These are phyloP conservation scores for Metridium senile DNA, from an alignment of 92 coral and sea anemone genomes.

Conservation along the genomic window DNA sequence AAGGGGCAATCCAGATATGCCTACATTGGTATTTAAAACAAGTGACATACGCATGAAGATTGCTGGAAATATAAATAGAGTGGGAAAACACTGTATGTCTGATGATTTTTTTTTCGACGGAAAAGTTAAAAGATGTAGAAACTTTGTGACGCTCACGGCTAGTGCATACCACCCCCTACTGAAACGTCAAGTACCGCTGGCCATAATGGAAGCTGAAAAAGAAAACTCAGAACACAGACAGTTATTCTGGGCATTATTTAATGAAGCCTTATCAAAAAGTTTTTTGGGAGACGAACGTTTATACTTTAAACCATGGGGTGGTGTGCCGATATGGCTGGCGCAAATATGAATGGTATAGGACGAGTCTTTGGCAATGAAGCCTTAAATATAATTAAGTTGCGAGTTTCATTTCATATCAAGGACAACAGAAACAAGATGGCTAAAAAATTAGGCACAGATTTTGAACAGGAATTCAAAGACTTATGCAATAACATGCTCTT, in stretches of 20 bases:
- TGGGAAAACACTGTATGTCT: slow-evolving; percentile 31
- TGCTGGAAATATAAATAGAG: slow-evolving; percentile 35
- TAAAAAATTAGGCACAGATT: too few species aligned
- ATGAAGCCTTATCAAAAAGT: slow-evolving; percentile 13
- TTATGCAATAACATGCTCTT: too few species aligned
- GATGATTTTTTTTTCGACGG: slow-evolving; percentile 42
- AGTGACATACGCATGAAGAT: slow-evolving; percentile 29
- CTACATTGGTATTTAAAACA: slow-evolving; percentile 41
- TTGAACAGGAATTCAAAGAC: too few species aligned
- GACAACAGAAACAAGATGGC: too few species aligned
- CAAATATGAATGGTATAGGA: background rate
- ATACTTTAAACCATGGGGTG: slow-evolving; percentile 21
- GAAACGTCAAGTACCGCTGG: slow-evolving; percentile 35
- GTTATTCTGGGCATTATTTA: slow-evolving; percentile 29
- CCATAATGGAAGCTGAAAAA: slow-evolving; percentile 36
- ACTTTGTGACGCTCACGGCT: slow-evolving; percentile 46
- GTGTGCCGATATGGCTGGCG: slow-evolving; percentile 18
- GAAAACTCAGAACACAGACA: slow-evolving; percentile 23
- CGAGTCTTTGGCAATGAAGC: slow-evolving; percentile 1
- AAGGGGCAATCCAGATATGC: slow-evolving; percentile 36
- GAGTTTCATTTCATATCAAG: too few species aligned
- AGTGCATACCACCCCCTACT: slow-evolving; percentile 42
- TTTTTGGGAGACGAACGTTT: background rate
- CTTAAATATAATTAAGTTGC: too few species aligned
- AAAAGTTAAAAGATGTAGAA: slow-evolving; percentile 35